Percentiles rank a stretch among this genome's conserved stretches.
Evolutionary conservation across 1,140 invertebrate species (phyloP).

Genomic region (Pseudomyrmex flavicornis): DNA sequence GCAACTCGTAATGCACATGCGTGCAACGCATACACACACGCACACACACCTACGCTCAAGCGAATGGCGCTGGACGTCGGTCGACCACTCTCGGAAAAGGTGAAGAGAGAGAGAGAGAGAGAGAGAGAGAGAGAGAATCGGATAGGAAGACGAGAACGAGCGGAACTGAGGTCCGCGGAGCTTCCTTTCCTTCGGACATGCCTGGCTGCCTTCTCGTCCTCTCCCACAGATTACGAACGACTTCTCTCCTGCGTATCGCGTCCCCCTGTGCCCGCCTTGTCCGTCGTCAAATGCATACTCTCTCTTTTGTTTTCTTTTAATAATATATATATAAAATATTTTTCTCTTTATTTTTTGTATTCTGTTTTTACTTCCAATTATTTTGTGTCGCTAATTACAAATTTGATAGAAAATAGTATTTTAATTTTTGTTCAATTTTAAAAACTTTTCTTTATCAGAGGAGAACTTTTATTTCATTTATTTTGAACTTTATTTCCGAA

Average conservation of each 20-base stretch:
- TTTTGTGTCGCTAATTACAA: background rate
- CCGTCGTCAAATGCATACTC: background rate
- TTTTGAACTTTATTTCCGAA: no score
- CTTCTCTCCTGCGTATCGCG: constrained; percentile 16
- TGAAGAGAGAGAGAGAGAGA: constrained; percentile 25
- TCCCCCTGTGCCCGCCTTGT: background rate
- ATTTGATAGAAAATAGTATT: no score
- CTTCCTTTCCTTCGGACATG: constrained; percentile 81
- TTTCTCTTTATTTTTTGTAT: constrained; percentile 3
- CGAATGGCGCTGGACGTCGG: constrained; percentile 39
- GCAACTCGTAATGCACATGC: background rate
- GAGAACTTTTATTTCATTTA: no score
- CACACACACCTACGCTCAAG: constrained; percentile 20
- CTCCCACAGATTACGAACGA: constrained; percentile 78
- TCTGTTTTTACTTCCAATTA: background rate
- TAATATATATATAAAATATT: background rate
- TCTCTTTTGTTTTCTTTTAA: constrained; percentile 29
- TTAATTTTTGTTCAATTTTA: no score
- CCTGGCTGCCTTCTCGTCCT: constrained; percentile 78
- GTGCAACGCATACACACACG: background rate
- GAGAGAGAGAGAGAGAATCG: constrained; percentile 25
- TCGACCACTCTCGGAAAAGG: constrained; percentile 45
- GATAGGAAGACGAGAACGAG: constrained; percentile 78
- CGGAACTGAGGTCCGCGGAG: constrained; percentile 80
- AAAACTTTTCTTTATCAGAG: no score